Evolutionary conservation across 2,797 vertebrate species (phyloP), one percentile per base, ranked within the genome.

Genomic region (Etheostoma nigrum): DNA sequence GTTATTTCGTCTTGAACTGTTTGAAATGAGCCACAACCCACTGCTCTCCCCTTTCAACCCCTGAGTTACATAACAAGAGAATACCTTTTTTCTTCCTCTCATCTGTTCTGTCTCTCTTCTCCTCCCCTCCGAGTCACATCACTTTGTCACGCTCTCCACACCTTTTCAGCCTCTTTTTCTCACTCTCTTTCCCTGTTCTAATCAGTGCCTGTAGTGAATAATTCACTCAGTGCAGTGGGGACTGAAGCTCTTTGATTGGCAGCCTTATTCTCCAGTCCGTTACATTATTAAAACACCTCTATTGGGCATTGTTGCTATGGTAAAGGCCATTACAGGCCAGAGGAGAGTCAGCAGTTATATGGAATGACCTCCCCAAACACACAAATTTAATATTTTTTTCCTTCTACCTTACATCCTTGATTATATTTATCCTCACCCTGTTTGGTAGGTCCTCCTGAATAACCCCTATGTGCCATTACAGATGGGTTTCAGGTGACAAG

Each of bases 131-230:
- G 0, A 58, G 65, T 87, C 79, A 80, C 80, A 73, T 78, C 76
- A 18, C 65, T 64, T 83, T 89, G 81, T 90, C 84, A 47, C 27
- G 5, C 82, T 82, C 83, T 72, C 82, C 66, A 80, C 67, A 86
- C 88, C 76, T 90, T 90, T 77, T 86, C 69, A 76, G 61, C 66
- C 76, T 60, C 62, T 80, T 61, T 86, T 78, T 76, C 72, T 66
- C 64, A 15, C 47, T 80, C 82, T 72, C 30, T 64, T 75, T 68
- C 59, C 70, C 78, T 77, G 75, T 89, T 88, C 88, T 93, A 94
- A 95, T 95, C 94, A 95, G 91, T 92, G 89, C 89, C 78, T 48
- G 78, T 78, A 71, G 88, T 96, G 88, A 95, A 95, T 96, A 90
- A 96, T 96, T 95, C 89, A 96, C 90, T 79, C 65, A 60, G 79